phyloP scores from a whole-genome alignment of 2,797 vertebrate genomes.

The Eutrigla gurnardus region DNA sequence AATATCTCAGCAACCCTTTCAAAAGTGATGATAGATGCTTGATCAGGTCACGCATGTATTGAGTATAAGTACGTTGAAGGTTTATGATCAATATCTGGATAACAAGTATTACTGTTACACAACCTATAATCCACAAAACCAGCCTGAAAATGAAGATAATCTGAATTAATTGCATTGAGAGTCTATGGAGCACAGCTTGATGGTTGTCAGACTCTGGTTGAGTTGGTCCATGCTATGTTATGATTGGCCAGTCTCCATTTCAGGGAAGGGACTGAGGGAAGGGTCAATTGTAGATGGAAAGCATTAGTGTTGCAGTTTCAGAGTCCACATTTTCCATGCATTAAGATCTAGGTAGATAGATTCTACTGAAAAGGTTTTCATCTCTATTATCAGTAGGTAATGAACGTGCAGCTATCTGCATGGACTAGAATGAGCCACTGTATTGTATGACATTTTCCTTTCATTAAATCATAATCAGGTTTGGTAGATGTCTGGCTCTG shows the following conservation, averaged over 20 bases:
- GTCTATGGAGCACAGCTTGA: neutral
- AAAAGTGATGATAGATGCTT: neutral
- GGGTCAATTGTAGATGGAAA: neutral
- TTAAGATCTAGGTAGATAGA: neutral
- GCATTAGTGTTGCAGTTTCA: constrained; percentile 4
- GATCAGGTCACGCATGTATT: neutral
- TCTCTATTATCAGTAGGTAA: constrained; percentile 3
- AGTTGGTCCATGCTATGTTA: neutral
- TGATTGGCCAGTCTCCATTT: neutral
- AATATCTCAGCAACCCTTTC: constrained; percentile 6
- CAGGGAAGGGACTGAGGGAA: neutral
- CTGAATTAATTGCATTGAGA: neutral
- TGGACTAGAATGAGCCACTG: constrained; percentile 2
- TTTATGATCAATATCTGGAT: neutral
- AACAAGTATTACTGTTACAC: neutral
- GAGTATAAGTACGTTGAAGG: neutral
- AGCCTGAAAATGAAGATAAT: neutral
- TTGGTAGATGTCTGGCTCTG: neutral
- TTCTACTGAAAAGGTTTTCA: constrained; percentile 1
- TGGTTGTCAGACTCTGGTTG: neutral
- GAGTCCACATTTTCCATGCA: neutral
- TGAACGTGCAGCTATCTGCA: neutral
- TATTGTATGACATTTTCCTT: constrained; percentile 7
- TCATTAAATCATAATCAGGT: constrained; percentile 8
- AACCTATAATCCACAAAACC: neutral